Percentiles rank a stretch among this genome's conserved stretches.
These are phyloP conservation scores for Muraenolepis orangiensis DNA, from an alignment of 2,797 vertebrate genomes.

Conservation along the genomic window DNA sequence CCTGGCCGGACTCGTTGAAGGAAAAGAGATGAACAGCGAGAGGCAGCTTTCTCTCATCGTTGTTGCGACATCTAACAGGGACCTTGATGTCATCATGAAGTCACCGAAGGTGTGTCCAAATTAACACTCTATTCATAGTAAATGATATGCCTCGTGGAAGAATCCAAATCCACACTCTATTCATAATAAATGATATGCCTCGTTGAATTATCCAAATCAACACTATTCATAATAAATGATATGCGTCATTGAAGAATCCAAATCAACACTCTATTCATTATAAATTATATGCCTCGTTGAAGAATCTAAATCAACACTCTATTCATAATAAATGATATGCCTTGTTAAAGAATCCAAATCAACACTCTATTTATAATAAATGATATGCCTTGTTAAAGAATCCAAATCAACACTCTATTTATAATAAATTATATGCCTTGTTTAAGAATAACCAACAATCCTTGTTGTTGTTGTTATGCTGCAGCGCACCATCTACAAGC, in stretches of 20 bases:
- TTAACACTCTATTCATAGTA: not conserved
- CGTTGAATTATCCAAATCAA: too few relatives aligned
- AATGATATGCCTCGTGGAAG: not conserved
- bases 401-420: not conserved
- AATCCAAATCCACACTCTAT: too few relatives aligned
- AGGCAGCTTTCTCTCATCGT: constrained; percentile 49
- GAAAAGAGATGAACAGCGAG: constrained; percentile 49
- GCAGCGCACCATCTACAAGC: constrained; percentile 34
- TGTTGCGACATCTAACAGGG: constrained; percentile 53
- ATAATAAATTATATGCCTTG: not conserved
- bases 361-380: too few relatives aligned
- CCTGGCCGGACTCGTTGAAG: constrained; percentile 52
- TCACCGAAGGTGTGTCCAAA: constrained; percentile 47
- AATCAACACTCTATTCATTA: not conserved
- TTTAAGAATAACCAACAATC: not conserved
- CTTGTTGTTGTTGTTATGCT: constrained; percentile 5
- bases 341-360: too few relatives aligned
- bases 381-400: too few relatives aligned
- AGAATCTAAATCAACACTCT: too few relatives aligned
- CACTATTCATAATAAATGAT: too few relatives aligned
- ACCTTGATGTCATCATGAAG: constrained; percentile 54
- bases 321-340: too few relatives aligned
- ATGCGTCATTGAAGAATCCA: too few relatives aligned
- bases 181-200: too few relatives aligned
- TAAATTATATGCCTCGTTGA: not conserved